Evolutionary conservation across 2,888 invertebrate species (phyloP).

Genomic region (Meliscaeva auricollis): DNA sequence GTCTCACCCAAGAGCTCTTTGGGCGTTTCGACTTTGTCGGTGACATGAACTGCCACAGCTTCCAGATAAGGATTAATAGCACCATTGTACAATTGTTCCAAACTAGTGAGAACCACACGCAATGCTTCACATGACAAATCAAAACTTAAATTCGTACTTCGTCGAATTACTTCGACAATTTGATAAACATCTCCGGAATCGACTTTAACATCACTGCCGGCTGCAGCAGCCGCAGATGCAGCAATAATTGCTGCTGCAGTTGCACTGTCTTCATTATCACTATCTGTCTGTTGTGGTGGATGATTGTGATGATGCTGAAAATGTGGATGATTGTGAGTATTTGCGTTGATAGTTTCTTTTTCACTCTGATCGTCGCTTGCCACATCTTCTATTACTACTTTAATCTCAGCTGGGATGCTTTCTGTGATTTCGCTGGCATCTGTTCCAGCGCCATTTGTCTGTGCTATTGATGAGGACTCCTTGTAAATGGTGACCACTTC

Average conservation of each 20-base stretch:
- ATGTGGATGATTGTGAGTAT: conserved; percentile 82
- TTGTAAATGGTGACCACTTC: conserved; percentile 84
- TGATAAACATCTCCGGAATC: conserved; percentile 87
- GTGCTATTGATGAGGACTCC: conserved; percentile 80
- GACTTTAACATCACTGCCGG: conserved; percentile 80
- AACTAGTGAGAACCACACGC: conserved; percentile 88
- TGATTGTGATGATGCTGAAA: conserved; percentile 82
- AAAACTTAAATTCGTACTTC: conserved; percentile 93
- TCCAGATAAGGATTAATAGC: conserved; percentile 87
- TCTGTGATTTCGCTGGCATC: conserved; percentile 74
- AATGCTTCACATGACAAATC: conserved; percentile 94
- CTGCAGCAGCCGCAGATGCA: conserved; percentile 76
- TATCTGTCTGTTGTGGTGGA: conserved; percentile 81
- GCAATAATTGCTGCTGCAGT: conserved; percentile 72
- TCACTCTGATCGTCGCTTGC: conserved; percentile 79
- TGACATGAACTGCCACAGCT: conserved; percentile 86
- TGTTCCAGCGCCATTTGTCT: conserved; percentile 77
- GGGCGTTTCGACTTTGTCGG: conserved; percentile 87
- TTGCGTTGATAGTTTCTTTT: conserved; percentile 77
- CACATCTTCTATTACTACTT: conserved; percentile 79
- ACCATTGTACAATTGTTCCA: conserved; percentile 86
- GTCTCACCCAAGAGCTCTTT: conserved; percentile 88
- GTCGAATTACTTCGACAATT: conserved; percentile 91
- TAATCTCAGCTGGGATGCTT: conserved; percentile 48
- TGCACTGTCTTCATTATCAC: conserved; percentile 79